These are phyloP conservation scores for Tetheella fluctuosa DNA, from an alignment of 2,888 invertebrate species.

Conservation along the genomic window DNA sequence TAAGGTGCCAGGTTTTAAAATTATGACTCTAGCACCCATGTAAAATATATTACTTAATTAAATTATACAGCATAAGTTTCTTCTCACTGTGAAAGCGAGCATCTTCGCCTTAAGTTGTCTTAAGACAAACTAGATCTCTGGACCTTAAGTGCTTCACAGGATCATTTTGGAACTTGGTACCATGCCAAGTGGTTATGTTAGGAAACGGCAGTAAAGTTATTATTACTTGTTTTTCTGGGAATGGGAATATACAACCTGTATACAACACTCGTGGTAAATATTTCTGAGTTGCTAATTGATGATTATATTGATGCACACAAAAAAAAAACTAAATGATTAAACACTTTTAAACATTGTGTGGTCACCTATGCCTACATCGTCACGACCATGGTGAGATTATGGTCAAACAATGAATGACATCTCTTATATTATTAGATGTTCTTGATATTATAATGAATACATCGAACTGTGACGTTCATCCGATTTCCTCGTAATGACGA, in stretches of 20 bases:
- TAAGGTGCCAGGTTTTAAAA: neutral
- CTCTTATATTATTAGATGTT: too few species aligned
- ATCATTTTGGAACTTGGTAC: neutral
- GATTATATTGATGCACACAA: too few species aligned
- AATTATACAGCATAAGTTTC: neutral
- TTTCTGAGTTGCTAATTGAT: too few species aligned
- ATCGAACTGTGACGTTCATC: neutral
- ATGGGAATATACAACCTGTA: too few species aligned
- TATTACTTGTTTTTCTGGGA: neutral
- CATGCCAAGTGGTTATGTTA: neutral
- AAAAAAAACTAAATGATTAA: too few species aligned
- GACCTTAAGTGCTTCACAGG: neutral
- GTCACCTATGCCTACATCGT: too few species aligned
- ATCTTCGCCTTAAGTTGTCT: neutral
- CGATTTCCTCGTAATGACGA: neutral
- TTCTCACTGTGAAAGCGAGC: neutral
- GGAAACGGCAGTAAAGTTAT: neutral
- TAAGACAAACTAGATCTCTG: neutral
- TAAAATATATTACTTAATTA: neutral
- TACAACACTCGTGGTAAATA: too few species aligned
- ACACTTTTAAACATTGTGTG: too few species aligned
- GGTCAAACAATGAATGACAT: too few species aligned
- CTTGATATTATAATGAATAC: neutral
- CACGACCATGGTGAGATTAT: too few species aligned
- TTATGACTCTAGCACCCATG: neutral